Base-by-base conservation (phyloP, 2,113 vertebrate genomes). In the Neodon shergylaensis region DNA sequence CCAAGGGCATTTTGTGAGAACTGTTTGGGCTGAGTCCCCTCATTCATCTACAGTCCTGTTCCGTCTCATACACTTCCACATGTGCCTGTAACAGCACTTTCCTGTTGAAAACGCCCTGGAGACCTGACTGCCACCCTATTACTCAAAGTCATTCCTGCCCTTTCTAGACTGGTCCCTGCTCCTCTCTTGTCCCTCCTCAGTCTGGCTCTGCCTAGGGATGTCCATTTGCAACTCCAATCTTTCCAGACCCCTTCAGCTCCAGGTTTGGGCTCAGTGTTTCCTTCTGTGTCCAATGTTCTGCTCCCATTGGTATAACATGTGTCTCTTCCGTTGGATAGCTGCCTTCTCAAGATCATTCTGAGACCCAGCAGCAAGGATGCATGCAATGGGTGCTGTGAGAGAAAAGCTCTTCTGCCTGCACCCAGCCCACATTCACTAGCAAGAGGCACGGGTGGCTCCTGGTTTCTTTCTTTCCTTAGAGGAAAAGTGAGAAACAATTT, bases 401-500 rank as follows among this genome's bases (percentile, higher is more conserved):
- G 2, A 52, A 86, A 26, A 91, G 61, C 17, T 79, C n/a, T 7
- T 85, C 47, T 68, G 22, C 33, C 12, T 72, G 33, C 17, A 54
- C 13, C 24, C 36, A 66, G 88, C 13, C 5, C 8, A 61, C 24
- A 58, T 10, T 63, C 28, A 82, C 0, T 44, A 31, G 21, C 44
- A 17, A 72, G 44, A 78, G 7, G 22, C 19, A 81, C 22, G 16
- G 65, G 42, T 31, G 33, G n/a, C 13, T 90, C 49, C 7, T 52
- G 42, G 17, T 70, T 81, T 94, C 14, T n/a, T 88, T 90, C n/a
- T 92, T 93, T 92, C 72, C 88, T 78, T 84, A 28, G 63, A 95
- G 58, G 77, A 76, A 95, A 90, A 94, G 19, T 91, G 81, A 83
- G 88, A 93, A 70, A 79, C 95, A 81, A 31, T 76, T 88, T 90